Evolutionary conservation across 2,888 invertebrate species (phyloP), one percentile per base, ranked within the genome.

Genomic region (Callimorpha dominula): DNA sequence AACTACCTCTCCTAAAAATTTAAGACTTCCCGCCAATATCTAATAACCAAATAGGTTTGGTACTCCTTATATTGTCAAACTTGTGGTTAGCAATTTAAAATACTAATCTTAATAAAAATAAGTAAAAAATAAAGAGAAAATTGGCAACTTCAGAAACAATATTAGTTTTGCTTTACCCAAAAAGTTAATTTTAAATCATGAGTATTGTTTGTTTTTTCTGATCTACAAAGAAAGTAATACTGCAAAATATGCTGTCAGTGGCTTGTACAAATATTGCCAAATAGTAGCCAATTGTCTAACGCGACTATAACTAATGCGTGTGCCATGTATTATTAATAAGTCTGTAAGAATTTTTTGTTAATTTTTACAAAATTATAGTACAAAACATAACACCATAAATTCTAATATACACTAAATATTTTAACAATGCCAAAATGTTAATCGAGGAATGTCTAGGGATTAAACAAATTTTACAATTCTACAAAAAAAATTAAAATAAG

Each of bases 361-460:
- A 54, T 74, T 75, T 72, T 62, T 14, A 65, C 60, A 64, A 65
- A 73, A 57, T 74, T 65, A 31, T 20, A 67, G 0, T 42, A 42
- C 8, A 83, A 42, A 73, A 77, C 78, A 75, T 73, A 73, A 75
- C 74, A 71, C 81, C 71, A 74, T 70, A 72, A 68, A 69, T 46
- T 46, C 69, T 81, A 77, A 57, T 43, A 63, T 17, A 73, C 8
- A n/a, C 71, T 78, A 81, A 11, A 73, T 75, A 78, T 63, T 42
- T 70, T 76, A 81, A 68, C 52, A 72, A 77, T 72, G 78, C 80
- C 77, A 73, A 82, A 69, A 74, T 72, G 62, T 82, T 77, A 84
- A 80, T 73, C 72, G 74, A 82, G 87, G 86, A 87, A 87, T 87
- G 86, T 86, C 81, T 81, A 76, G 80, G 85, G 79, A 73, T 43